Conservation (phyloP, 2,888 invertebrate genomes). For the Anagyrus pseudococci region DNA sequence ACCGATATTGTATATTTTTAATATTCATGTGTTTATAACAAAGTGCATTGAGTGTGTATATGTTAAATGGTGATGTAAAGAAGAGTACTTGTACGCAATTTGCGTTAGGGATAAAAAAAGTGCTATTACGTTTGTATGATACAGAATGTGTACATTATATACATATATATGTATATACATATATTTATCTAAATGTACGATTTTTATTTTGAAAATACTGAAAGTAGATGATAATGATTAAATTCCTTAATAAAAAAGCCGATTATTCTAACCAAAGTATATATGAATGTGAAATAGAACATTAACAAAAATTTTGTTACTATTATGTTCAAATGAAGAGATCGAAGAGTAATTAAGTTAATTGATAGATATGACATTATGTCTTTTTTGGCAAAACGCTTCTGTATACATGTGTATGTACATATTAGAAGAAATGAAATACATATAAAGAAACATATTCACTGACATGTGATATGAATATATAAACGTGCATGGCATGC, state of each 20-base stretch:
- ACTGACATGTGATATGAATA: constrained; percentile 40
- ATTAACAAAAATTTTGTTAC: no score
- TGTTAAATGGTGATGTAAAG: constrained; percentile 27
- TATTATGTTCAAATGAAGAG: constrained; percentile 38
- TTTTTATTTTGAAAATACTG: constrained; percentile 36
- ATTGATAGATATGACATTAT: constrained; percentile 22
- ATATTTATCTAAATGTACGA: no score
- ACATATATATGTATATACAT: constrained; percentile 21
- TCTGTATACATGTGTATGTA: constrained; percentile 40
- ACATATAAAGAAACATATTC: constrained; percentile 37
- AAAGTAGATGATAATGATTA: constrained; percentile 24
- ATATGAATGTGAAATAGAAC: constrained; percentile 42
- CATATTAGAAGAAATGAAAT: constrained; percentile 31
- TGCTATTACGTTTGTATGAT: constrained; percentile 30
- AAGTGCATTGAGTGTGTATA: constrained; percentile 29
- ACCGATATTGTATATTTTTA: constrained; percentile 60
- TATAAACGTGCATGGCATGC: constrained; percentile 40
- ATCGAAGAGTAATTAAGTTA: constrained; percentile 26
- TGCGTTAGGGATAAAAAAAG: constrained; percentile 19
- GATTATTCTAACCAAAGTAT: constrained; percentile 54
- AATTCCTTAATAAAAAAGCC: constrained; percentile 37
- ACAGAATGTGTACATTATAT: constrained; percentile 26
- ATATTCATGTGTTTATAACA: constrained; percentile 54
- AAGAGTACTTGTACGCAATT: constrained; percentile 30
- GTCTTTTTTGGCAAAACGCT: constrained; percentile 28